Base-by-base conservation (phyloP, 2,113 vertebrate genomes). In the Eudorcas thomsonii region DNA sequence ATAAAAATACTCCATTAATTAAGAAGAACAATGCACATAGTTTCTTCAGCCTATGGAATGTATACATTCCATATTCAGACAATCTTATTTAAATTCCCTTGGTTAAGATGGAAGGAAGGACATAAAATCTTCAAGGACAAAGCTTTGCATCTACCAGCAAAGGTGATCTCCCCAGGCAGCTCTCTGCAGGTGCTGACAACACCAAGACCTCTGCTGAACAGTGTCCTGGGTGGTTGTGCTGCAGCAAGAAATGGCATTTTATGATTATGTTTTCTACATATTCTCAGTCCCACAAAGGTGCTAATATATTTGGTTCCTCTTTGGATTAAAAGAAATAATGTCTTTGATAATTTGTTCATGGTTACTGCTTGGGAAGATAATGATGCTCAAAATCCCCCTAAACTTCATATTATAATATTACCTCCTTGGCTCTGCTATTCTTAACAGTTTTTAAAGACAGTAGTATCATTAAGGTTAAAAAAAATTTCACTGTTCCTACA, bases 361-460 rank as follows among this genome's bases (percentile, higher is more conserved):
- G 94, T 95, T 96, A 96, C 78, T 97, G 83, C 96, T 98, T 71
- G 78, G 91, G 45, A 81, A 97, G 93, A 98, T 83, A 96, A 97
- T 88, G 95, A 97, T 88, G 97, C 90, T 96, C 74, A 87, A 94
- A 93, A 94, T 90, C 95, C 54, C 33, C 84, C 80, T 84, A 93
- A 59, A 77, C 77, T 97, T 90, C 96, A 83, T 97, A 95, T 94
- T 97, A 88, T 91, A 85, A 97, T 62, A 90, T 93, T 74, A 91
- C 57, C 74, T 97, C 64, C 93, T 94, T 84, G 84, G 57, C 78
- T 91, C 10, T 97, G 94, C 89, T 97, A 97, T 98, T 98, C 98
- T 97, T 97, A 97, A 93, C 57, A 97, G 64, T 54, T 94, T 95
- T 97, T 82, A 96, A 97, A 98, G 84, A 91, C 84, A 97, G 91